Evolutionary conservation across 37 sponge, comb jelly and placozoan species (phyloP), one percentile per base, ranked within the genome.

Genomic region (Axinella damicornis): DNA sequence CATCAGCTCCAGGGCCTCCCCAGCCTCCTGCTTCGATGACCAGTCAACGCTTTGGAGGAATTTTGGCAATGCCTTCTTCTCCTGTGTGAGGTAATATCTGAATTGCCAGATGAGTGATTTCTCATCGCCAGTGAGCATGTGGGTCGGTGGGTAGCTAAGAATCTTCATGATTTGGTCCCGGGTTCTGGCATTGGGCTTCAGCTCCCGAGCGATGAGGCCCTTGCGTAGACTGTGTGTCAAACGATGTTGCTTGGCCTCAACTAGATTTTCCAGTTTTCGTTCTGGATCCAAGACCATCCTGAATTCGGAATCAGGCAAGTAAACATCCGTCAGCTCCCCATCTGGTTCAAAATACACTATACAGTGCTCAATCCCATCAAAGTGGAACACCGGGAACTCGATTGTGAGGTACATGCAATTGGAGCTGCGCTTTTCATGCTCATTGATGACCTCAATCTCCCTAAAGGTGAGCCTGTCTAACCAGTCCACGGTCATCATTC

Each of bases 41-140:
- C 97, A 99, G 72, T 97, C 81, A 32, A 99, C 95, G 63, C 96
- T 90, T 86, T 93, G 91, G 38, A 99, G 83, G 79, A 96, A 99
- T 91, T 99, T 99, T 28, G 99, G 84, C 25, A 99, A 95, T 0
- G 99, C 97, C 46, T 36, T 78, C 63, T 91, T 91, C 78, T 96
- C 83, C 57, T 87, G 85, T 0, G 88, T 63, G 24, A 99, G 83
- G 78, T 89, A 97, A 87, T 97, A 97, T 30, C 99, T 76, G 67
- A 92, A 99, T 83, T 83, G 88, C 94, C 98, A 97, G 22, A 99
- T 88, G 30, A 92, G 65, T 9, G 94, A 89, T 81, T 97, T 94
- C 78, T 99, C 99, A 37, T 93, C 88, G 21, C 78, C 32, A 0
- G 91, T 74, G 17, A 99, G 88, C 4, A 82, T 32, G 21, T 95